Base-by-base conservation (phyloP, 2,888 invertebrate genomes). In the Endotricha flammealis region DNA sequence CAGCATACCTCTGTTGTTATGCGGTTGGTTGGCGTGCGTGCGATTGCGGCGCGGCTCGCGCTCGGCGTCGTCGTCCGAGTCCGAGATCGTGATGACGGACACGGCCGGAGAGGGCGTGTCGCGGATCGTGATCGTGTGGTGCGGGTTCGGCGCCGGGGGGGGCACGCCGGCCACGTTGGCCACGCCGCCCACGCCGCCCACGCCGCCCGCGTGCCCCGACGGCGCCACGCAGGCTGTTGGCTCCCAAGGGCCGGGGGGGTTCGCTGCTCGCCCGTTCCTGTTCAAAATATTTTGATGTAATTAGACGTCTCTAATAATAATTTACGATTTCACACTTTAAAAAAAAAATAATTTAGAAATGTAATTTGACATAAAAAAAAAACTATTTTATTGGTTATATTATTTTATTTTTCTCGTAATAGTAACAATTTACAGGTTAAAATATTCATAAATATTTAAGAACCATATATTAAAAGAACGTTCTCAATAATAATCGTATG, bases 61-160 rank as follows among this genome's bases (percentile, higher is more conserved):
- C 23, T 75, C 71, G 3, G 52, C 60, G 44, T 98, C 97, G 66
- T 97, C 97, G 67, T 97, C 97, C 56, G 96, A 97, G 71, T 98
- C 98, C 10, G 70, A 70, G 42, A 74, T 72, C 45, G 97, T 98
- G 64, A 98, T 98, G 54, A 98, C 96, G 38, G 97, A 95, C 32
- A 95, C 96, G 28, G 96, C 94, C 2, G 97, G 97, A 16, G 97
- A 97, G 1, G 98, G 98, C 13, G 98, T 96, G 79, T 97, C 97
- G 50, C 95, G 59, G 57, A 98, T 97, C 38, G 97, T 97, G 66
- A 98, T 97, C 9, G 97, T 97, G 36, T 39, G 96, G 65, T 95
- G 96, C 56, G 93, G 92, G 50, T 61, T 48, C 48, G 46, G 55
- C 41, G 44, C 48, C 38, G 14, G 20, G 8, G 92, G 50, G 61